Evolutionary conservation across 2,888 invertebrate genomes (phyloP).

Genomic region (Escarpia spicata): DNA sequence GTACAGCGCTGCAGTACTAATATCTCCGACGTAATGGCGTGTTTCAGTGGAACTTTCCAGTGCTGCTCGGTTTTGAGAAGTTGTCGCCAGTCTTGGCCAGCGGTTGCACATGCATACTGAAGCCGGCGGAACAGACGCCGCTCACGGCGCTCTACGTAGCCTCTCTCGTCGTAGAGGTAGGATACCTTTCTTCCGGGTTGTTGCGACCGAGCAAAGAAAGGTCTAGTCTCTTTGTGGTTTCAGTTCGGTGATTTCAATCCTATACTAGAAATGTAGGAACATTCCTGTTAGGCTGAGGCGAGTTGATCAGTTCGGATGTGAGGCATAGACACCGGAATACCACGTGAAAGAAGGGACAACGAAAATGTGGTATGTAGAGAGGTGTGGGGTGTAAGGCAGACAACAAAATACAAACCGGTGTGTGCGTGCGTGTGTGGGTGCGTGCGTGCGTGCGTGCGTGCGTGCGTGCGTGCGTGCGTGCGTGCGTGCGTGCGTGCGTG

Average conservation of each 20-base stretch:
- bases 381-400: not conserved
- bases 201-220: not conserved
- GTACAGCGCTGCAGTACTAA: not conserved
- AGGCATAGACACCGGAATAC: not conserved
- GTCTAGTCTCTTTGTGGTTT: no score
- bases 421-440: not conserved
- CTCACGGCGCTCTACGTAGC: conserved; percentile 89
- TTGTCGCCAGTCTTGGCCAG: conserved; percentile 75
- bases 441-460: not conserved
- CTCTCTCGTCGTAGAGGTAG: conserved; percentile 78
- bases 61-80: conserved; percentile 95
- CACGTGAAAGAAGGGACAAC: not conserved
- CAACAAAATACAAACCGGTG: not conserved
- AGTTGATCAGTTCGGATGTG: not conserved
- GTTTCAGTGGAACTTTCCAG: conserved; percentile 82
- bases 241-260: no score
- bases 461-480: not conserved
- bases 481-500: not conserved
- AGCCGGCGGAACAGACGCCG: conserved; percentile 95
- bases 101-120: conserved; percentile 83
- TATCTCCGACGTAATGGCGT: not conserved
- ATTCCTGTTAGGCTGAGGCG: not conserved
- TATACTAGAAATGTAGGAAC: no score
- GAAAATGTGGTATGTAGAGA: not conserved
- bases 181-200: not conserved